phyloP scores from a whole-genome alignment of 2,113 vertebrate species.

The Corythoichthys haematopterus region DNA sequence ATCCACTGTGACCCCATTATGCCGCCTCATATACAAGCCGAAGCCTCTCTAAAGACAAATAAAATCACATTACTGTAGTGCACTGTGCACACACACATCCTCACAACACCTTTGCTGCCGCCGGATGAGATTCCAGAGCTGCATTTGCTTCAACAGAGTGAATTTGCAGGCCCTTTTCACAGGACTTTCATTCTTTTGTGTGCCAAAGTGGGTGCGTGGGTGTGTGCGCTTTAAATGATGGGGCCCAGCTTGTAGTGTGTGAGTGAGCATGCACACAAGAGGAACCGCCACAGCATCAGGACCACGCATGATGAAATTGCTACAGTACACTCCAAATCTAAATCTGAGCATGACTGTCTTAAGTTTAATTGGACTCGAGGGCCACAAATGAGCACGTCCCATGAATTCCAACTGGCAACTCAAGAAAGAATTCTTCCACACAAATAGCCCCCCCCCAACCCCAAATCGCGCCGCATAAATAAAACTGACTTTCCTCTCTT shows the following conservation, averaged over 20 bases:
- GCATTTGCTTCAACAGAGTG: not conserved
- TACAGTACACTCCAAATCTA: not conserved
- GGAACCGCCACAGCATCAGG: not conserved
- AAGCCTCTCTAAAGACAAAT: conserved; percentile 25
- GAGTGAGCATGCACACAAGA: not conserved
- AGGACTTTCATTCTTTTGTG: not conserved
- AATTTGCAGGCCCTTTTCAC: not conserved
- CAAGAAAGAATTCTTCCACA: not conserved
- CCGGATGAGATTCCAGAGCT: conserved; percentile 7
- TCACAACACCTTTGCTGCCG: conserved; percentile 4
- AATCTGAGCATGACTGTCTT: not conserved
- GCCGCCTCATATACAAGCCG: conserved; percentile 42
- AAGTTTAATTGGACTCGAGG: conserved; percentile 1
- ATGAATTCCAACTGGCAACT: not conserved
- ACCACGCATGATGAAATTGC: not conserved
- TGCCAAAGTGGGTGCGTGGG: not conserved
- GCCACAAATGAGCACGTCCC: not conserved
- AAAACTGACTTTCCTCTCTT: not conserved
- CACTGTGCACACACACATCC: not conserved
- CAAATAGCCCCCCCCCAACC: not conserved
- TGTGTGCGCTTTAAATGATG: not conserved
- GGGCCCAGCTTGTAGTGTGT: not conserved
- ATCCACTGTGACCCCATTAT: conserved; percentile 63
- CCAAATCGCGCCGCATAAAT: not conserved
- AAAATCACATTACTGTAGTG: conserved; percentile 23